phyloP scores from a whole-genome alignment of 2,113 vertebrate species.

The Charina bottae region DNA sequence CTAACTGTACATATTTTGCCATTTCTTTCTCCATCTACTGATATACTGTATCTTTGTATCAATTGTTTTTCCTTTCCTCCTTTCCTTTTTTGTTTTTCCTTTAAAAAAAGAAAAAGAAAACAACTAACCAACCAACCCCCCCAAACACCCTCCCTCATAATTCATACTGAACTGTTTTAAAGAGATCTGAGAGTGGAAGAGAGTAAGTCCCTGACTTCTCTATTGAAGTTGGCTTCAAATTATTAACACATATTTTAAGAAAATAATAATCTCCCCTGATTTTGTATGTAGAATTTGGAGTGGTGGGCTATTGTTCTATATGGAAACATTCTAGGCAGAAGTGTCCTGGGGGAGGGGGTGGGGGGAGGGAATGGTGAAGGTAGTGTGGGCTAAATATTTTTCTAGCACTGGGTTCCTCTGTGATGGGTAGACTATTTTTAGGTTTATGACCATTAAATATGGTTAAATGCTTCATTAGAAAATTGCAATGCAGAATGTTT shows the following conservation, averaged over 20 bases:
- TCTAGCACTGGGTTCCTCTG: background rate
- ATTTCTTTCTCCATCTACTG: no score
- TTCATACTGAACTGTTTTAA: background rate
- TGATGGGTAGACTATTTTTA: background rate
- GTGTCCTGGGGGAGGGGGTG: background rate
- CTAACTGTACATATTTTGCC: no score
- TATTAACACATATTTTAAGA: slow-evolving; percentile 16
- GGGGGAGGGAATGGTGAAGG: background rate
- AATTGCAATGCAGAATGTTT: background rate
- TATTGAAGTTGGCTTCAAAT: slow-evolving; percentile 23
- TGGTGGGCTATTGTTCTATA: no score
- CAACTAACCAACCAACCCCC: no score
- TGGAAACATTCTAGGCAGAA: background rate
- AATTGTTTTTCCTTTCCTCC: no score
- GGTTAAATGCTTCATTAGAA: background rate
- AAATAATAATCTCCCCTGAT: slow-evolving; percentile 1
- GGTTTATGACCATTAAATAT: background rate
- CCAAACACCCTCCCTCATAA: no score
- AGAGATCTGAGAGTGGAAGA: slow-evolving; percentile 27
- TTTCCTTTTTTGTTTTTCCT: no score
- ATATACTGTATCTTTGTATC: no score
- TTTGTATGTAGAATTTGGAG: slow-evolving; percentile 14
- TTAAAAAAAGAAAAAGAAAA: no score
- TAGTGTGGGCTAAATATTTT: background rate
- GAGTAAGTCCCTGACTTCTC: slow-evolving; percentile 36